phyloP scores from a whole-genome alignment of 2,113 vertebrate species.

The Coregonus clupeaformis region DNA sequence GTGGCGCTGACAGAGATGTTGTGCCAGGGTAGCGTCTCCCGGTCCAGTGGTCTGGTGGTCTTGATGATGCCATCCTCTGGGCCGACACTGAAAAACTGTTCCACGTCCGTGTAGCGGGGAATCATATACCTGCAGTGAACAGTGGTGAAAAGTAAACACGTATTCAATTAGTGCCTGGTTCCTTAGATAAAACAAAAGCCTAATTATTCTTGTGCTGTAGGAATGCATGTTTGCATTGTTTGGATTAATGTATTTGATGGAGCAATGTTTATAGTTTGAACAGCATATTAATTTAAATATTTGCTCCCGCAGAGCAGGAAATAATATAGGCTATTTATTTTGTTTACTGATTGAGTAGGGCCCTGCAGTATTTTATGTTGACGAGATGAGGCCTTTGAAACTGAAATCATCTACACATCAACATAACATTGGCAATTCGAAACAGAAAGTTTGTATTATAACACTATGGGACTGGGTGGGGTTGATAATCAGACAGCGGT shows the following conservation, averaged over 20 bases:
- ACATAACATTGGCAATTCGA: too few relatives aligned
- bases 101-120: conserved; percentile 91
- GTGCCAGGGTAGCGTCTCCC: conserved; percentile 90
- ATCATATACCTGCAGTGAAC: conserved; percentile 88
- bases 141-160: conserved; percentile 7
- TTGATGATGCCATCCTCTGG: conserved; percentile 90
- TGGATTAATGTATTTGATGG: background rate
- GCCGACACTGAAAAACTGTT: conserved; percentile 90
- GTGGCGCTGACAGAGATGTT: conserved; percentile 94
- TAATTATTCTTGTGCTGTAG: background rate
- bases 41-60: conserved; percentile 88
- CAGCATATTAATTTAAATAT: background rate
- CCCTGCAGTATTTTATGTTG: too few relatives aligned
- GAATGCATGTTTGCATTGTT: background rate
- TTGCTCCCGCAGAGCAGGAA: background rate
- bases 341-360: too few relatives aligned
- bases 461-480: too few relatives aligned
- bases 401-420: too few relatives aligned
- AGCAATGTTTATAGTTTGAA: background rate
- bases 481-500: too few relatives aligned
- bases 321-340: too few relatives aligned
- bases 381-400: too few relatives aligned
- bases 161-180: background rate
- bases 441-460: too few relatives aligned
- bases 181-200: background rate